Conservation (phyloP, 2,113 vertebrate species). For the Albula glossodonta region DNA sequence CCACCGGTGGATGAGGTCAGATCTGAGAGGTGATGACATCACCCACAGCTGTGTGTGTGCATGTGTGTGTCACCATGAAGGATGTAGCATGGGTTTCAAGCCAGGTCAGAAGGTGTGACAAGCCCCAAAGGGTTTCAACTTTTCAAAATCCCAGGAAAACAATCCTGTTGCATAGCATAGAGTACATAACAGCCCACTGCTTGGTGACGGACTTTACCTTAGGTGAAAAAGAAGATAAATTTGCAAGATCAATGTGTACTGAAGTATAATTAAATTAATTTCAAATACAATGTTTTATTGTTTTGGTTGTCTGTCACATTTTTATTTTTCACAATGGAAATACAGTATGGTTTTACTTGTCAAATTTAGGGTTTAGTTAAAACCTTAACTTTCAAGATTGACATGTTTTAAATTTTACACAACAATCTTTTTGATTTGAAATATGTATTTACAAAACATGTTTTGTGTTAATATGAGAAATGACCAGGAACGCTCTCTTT, state of each 20-base stretch:
- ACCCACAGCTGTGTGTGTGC: conserved; percentile 1
- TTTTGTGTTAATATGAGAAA: background rate
- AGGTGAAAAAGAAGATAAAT: background rate
- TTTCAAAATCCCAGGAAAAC: background rate
- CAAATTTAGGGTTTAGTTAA: too few relatives aligned
- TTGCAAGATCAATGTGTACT: background rate
- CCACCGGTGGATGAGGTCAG: background rate
- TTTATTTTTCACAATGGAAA: background rate
- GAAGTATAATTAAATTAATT: background rate
- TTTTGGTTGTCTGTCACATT: background rate
- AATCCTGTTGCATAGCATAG: background rate
- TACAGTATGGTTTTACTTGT: too few relatives aligned
- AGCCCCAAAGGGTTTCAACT: background rate
- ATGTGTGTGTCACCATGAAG: background rate
- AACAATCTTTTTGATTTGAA: too few relatives aligned
- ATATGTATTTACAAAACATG: too few relatives aligned
- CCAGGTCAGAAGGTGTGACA: background rate
- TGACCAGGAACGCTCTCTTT: background rate
- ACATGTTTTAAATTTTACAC: too few relatives aligned
- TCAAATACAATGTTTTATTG: background rate
- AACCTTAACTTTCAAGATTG: too few relatives aligned
- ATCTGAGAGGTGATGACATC: background rate
- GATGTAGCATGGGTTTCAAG: background rate
- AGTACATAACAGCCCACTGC: too few relatives aligned
- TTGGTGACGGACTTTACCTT: background rate